Evolutionary conservation across 1,140 invertebrate genomes (phyloP).

Genomic region (Augochlora pura): DNA sequence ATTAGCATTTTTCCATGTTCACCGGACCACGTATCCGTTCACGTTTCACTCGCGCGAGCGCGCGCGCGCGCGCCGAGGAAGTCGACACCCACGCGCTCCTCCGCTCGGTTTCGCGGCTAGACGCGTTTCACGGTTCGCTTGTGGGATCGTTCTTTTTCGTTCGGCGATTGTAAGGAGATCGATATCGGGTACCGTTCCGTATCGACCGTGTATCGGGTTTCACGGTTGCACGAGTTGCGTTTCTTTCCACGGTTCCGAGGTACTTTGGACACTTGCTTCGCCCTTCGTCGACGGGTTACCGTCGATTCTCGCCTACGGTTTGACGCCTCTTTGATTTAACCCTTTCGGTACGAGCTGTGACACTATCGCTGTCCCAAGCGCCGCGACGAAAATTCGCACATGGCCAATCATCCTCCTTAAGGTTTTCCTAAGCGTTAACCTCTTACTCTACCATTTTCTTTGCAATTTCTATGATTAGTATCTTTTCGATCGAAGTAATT

Average conservation of each 20-base stretch:
- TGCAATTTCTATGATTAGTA: no score
- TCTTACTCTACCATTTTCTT: no score
- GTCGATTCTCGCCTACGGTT: constrained; percentile 51
- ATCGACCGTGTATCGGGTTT: constrained; percentile 61
- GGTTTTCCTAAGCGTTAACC: no score
- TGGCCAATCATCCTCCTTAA: no score
- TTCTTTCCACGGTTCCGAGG: not conserved
- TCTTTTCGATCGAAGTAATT: no score
- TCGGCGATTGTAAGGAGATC: constrained; percentile 56
- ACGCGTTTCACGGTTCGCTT: constrained; percentile 49
- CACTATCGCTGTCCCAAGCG: no score
- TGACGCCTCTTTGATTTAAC: no score
- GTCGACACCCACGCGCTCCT: constrained; percentile 55
- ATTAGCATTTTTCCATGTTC: constrained; percentile 50
- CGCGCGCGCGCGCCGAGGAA: constrained; percentile 33
- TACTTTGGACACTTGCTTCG: constrained; percentile 38
- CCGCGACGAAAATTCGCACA: no score
- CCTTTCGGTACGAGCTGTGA: no score
- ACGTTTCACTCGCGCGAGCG: constrained; percentile 38
- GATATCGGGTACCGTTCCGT: constrained; percentile 45
- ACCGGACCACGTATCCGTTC: constrained; percentile 44
- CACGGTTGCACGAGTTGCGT: constrained; percentile 49
- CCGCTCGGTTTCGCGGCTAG: constrained; percentile 34
- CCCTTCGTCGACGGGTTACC: not conserved
- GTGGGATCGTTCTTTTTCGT: constrained; percentile 47